Evolutionary conservation across 2,797 vertebrate genomes (phyloP).

Genomic region (Manis javanica): DNA sequence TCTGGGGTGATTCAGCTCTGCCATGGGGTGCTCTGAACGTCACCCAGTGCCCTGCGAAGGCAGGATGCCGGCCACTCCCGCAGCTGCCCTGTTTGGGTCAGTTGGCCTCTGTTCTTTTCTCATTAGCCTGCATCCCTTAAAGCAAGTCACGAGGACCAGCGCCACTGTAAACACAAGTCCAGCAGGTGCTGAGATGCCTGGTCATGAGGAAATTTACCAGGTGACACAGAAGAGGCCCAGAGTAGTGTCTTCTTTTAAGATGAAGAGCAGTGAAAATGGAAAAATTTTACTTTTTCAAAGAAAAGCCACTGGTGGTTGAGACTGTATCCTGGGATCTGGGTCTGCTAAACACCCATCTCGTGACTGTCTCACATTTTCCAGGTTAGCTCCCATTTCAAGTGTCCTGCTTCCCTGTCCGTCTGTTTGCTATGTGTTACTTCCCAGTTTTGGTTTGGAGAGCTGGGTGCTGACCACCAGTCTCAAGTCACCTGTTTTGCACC

Average conservation of each 20-base stretch:
- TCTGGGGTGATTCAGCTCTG: neutral
- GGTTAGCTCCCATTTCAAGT: accelerated
- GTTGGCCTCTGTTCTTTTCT: neutral
- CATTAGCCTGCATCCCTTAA: neutral
- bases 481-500: neutral
- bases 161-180: accelerated
- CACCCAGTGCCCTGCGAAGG: neutral
- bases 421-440: accelerated
- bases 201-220: no score
- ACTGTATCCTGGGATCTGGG: neutral
- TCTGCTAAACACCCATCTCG: neutral
- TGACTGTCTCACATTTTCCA: accelerated
- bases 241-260: neutral
- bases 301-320: neutral
- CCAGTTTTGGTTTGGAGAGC: neutral
- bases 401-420: neutral
- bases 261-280: neutral
- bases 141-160: accelerated
- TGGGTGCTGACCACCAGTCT: neutral
- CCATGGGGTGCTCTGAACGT: neutral
- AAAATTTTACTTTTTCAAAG: neutral
- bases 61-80: neutral
- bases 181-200: no score
- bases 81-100: accelerated
- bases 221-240: accelerated